A percentile compares a stretch with the other conserved stretches of the same genome.
These are phyloP conservation scores for Tenthredo amoena DNA, from an alignment of 2,888 invertebrate genomes.

Conservation along the genomic window DNA sequence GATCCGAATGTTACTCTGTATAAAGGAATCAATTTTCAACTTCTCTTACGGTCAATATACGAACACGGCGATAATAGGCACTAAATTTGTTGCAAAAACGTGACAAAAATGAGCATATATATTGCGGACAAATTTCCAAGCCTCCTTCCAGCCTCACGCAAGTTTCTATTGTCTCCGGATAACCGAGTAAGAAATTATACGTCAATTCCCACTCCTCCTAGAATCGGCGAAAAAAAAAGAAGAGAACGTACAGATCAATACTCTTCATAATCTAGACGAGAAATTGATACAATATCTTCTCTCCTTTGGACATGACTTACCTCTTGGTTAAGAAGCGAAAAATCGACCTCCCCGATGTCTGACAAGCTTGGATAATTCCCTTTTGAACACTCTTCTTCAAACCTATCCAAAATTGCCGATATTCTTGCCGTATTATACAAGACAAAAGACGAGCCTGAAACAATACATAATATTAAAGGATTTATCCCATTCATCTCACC, in stretches of 20 bases:
- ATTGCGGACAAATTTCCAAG: slow-evolving; percentile 83
- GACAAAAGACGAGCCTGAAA: slow-evolving; percentile 86
- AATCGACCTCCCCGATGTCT: slow-evolving; percentile 81
- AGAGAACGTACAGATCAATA: slow-evolving; percentile 11
- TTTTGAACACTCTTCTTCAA: slow-evolving; percentile 80
- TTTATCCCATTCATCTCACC: neutral
- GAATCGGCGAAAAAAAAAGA: slow-evolving; percentile 11
- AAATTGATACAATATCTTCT: slow-evolving; percentile 27
- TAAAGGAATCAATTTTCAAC: slow-evolving; percentile 47
- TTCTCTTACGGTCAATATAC: slow-evolving; percentile 84
- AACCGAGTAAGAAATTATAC: slow-evolving; percentile 84
- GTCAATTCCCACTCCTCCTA: slow-evolving; percentile 90
- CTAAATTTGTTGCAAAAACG: slow-evolving; percentile 85
- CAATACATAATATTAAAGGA: slow-evolving; percentile 51
- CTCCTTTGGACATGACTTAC: slow-evolving; percentile 76
- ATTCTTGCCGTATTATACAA: slow-evolving; percentile 89
- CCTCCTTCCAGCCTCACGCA: slow-evolving; percentile 77
- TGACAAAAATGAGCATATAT: slow-evolving; percentile 83
- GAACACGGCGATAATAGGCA: slow-evolving; percentile 86
- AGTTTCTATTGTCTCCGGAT: slow-evolving; percentile 82
- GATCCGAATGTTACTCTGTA: neutral
- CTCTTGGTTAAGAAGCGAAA: slow-evolving; percentile 83
- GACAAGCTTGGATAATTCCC: slow-evolving; percentile 83
- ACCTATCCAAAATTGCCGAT: slow-evolving; percentile 83
- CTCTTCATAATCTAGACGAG: neutral